These are phyloP conservation scores for Sphyrna mokarran DNA, from an alignment of 2,113 vertebrate species.

Conservation along the genomic window DNA sequence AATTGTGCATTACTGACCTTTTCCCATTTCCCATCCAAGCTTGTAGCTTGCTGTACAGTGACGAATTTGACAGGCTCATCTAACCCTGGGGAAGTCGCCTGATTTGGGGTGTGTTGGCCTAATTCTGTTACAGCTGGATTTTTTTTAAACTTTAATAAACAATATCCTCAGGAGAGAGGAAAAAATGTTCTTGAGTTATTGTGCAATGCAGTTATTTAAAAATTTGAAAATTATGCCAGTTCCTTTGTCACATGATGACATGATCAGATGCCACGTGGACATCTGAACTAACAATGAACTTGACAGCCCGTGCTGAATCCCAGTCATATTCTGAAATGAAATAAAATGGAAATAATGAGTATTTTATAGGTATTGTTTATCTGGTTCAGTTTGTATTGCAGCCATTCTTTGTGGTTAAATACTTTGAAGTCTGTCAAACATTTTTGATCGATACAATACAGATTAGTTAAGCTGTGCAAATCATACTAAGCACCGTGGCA, in stretches of 20 bases:
- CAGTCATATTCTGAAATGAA: neutral
- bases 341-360: neutral
- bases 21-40: neutral
- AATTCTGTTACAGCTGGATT: slow-evolving; percentile 1
- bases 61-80: neutral
- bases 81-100: slow-evolving; percentile 28
- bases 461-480: neutral
- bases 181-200: neutral
- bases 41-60: neutral
- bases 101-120: slow-evolving; percentile 30
- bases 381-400: neutral
- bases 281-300: neutral
- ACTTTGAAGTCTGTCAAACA: neutral
- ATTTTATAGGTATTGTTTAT: neutral
- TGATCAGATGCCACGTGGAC: neutral
- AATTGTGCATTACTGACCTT: slow-evolving; percentile 22
- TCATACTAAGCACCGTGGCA: neutral
- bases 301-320: neutral
- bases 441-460: neutral
- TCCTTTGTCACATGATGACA: slow-evolving; percentile 13
- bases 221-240: neutral
- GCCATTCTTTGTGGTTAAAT: neutral
- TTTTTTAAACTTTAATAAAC: neutral
- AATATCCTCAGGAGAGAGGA: neutral
- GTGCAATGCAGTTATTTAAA: neutral